These are phyloP conservation scores for Sorex fumeus DNA, from an alignment of 2,113 vertebrate species.

Conservation along the genomic window DNA sequence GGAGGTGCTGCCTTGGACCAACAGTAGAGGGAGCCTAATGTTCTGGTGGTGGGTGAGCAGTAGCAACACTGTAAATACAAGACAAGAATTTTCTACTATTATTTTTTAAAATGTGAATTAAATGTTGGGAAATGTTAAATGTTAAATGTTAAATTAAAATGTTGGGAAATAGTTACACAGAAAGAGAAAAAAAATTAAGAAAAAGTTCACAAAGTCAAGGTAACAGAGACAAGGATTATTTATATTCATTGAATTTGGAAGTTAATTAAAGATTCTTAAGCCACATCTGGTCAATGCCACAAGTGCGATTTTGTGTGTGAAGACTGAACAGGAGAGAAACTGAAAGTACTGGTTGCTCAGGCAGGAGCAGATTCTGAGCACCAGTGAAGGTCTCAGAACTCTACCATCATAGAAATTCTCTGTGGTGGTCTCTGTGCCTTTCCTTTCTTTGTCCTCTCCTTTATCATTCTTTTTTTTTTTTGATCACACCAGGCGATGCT, in stretches of 20 bases:
- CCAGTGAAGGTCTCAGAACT: not conserved
- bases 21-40: too few relatives aligned
- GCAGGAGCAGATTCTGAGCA: not conserved
- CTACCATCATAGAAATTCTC: not conserved
- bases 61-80: too few relatives aligned
- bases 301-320: not conserved
- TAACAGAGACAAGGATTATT: not conserved
- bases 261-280: not conserved
- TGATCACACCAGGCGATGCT: too few relatives aligned
- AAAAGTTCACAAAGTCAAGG: not conserved
- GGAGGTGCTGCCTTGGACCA: too few relatives aligned
- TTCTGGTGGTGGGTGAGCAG: too few relatives aligned
- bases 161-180: not conserved
- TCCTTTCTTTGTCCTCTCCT: not conserved
- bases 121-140: not conserved
- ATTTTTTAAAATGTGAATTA: not conserved
- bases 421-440: not conserved
- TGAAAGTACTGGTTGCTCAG: not conserved
- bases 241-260: conserved; percentile 17
- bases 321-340: not conserved
- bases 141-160: too few relatives aligned
- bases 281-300: too few relatives aligned
- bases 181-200: not conserved
- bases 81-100: too few relatives aligned
- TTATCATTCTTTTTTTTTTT: not conserved